These are phyloP conservation scores for Dryococelus australis DNA, from an alignment of 2,888 invertebrate species.

Conservation along the genomic window DNA sequence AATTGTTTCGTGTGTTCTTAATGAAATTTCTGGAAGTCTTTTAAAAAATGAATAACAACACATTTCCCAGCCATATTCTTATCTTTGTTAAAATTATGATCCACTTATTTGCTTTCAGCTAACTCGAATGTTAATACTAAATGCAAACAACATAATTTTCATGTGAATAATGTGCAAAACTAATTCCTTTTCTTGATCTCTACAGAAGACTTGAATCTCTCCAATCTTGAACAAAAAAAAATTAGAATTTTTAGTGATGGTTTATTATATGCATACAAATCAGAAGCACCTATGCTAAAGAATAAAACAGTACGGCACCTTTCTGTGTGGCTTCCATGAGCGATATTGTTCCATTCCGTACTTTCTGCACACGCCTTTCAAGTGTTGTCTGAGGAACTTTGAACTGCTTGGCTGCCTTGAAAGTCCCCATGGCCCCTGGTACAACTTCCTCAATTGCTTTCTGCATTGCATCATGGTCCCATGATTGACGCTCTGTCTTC, in stretches of 20 bases:
- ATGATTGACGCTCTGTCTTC: not conserved
- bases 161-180: not conserved
- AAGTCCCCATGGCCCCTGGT: not conserved
- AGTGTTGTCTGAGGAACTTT: not conserved
- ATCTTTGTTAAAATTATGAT: no score
- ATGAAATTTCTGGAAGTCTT: no score
- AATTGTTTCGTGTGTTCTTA: no score
- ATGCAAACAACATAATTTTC: no score
- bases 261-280: no score
- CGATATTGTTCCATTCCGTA: not conserved
- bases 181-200: conserved; percentile 10
- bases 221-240: not conserved
- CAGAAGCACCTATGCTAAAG: no score
- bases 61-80: no score
- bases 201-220: not conserved
- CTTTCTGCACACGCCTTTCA: not conserved
- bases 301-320: not conserved
- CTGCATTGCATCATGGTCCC: not conserved
- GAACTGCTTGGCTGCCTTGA: not conserved
- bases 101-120: no score
- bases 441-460: not conserved
- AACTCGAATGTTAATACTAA: no score
- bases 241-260: no score
- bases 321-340: not conserved
- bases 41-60: no score